Evolutionary conservation across 2,888 invertebrate species (phyloP), one percentile per base, ranked within the genome.

Genomic region (Acleris literana): DNA sequence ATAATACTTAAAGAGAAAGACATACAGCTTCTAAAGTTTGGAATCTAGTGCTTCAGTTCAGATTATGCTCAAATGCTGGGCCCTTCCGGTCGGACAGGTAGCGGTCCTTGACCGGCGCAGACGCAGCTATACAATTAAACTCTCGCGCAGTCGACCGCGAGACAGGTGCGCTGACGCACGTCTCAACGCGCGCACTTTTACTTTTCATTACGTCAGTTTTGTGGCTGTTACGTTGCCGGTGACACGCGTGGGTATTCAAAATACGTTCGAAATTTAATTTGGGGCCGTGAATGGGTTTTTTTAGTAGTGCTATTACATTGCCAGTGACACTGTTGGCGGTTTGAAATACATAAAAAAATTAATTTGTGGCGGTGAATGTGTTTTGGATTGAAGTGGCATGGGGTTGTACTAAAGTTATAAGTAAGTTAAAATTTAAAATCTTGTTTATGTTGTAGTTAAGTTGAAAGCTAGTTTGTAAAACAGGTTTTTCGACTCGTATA

Each of bases 161-260:
- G 83, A 72, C 88, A 88, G 88, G 88, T 88, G 84, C 76, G 76
- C 71, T 68, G 63, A 75, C 77, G 83, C 84, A 85, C 87, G 88
- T 76, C 57, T 65, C 64, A 63, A 68, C 61, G 71, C 70, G 67
- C 69, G 70, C 67, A 81, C 84, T 84, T 82, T 85, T 83, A 85
- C 84, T 84, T 84, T 79, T 76, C 73, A 71, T 77, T 79, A 76
- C 39, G 39, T 39, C 39, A 72, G 74, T 77, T 77, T 2, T 11
- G 17, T 18, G 17, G 20, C 5, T 22, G 1, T 20, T 13, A 1
- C 22, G 22, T 20, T 5, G 13, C 51, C 20, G 13, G 51, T 22
- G 22, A 20, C 20, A 20, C 18, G 18, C 9, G 17, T 11, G 18
- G 11, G 16, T 25, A 22, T 51, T 16, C 6, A 11, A 49, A 18